phyloP scores from a whole-genome alignment of 2,113 vertebrate species.

The Rana temporaria region DNA sequence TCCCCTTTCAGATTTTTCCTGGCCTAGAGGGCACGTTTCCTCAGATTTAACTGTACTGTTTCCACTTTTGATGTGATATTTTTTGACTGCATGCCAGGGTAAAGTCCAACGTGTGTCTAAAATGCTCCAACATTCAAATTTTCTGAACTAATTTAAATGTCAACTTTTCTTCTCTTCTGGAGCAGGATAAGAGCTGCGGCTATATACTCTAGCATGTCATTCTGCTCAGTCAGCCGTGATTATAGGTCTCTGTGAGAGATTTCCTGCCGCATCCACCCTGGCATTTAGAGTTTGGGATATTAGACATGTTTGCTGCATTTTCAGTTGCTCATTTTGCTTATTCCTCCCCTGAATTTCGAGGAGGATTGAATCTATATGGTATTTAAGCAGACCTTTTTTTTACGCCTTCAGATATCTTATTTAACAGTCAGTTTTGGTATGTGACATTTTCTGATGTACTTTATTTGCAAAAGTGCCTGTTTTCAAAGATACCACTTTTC shows the following conservation, averaged over 20 bases:
- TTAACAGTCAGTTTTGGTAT: too few species aligned
- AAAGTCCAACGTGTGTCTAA: slow-evolving; percentile 40
- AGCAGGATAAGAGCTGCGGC: neutral
- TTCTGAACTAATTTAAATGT: slow-evolving; percentile 52
- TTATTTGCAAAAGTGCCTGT: neutral
- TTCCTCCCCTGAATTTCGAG: neutral
- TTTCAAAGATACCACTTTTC: too few species aligned
- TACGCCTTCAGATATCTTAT: too few species aligned
- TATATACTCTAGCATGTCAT: slow-evolving; percentile 34
- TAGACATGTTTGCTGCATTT: slow-evolving; percentile 9
- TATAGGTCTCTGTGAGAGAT: slow-evolving; percentile 31
- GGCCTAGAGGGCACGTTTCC: slow-evolving; percentile 19
- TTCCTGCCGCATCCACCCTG: slow-evolving; percentile 19
- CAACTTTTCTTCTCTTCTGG: slow-evolving; percentile 17
- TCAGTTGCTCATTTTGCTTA: slow-evolving; percentile 8
- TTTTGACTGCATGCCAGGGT: slow-evolving; percentile 44
- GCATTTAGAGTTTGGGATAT: slow-evolving; percentile 39
- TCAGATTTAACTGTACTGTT: slow-evolving; percentile 7
- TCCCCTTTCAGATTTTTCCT: neutral
- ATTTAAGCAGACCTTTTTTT: too few species aligned
- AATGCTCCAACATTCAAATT: slow-evolving; percentile 39
- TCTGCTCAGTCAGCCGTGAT: slow-evolving; percentile 41
- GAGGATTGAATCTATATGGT: too few species aligned
- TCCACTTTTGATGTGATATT: slow-evolving; percentile 35
- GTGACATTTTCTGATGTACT: too few species aligned